These are phyloP conservation scores for Paramormyrops hopkinsi DNA, from an alignment of 2,797 vertebrate species.

Conservation along the genomic window DNA sequence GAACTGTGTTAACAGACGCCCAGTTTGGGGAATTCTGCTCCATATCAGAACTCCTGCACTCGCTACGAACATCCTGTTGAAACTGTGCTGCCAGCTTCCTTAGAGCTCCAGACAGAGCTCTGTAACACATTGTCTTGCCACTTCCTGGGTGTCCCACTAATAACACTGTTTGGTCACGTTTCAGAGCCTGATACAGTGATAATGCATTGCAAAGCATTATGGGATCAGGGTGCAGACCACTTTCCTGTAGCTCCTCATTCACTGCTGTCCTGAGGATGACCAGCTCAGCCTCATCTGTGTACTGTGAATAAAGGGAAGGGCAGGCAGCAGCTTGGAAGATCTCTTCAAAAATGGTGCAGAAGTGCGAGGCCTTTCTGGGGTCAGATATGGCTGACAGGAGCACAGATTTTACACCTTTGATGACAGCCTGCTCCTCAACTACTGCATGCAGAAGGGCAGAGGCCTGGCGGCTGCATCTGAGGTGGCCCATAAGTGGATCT, in stretches of 20 bases:
- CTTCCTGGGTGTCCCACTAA: conserved; percentile 74
- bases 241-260: conserved; percentile 53
- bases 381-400: conserved; percentile 44
- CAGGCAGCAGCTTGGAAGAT: conserved; percentile 55
- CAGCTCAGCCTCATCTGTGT: conserved; percentile 38
- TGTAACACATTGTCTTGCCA: conserved; percentile 73
- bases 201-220: conserved; percentile 49
- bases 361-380: conserved; percentile 44
- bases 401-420: conserved; percentile 59
- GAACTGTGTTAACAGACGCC: conserved; percentile 53
- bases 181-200: conserved; percentile 63
- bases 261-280: conserved; percentile 46
- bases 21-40: conserved; percentile 25
- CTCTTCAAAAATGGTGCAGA: conserved; percentile 57
- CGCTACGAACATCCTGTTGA: conserved; percentile 13
- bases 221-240: conserved; percentile 44
- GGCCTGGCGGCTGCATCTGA: conserved; percentile 13
- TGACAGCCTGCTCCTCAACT: conserved; percentile 62
- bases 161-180: conserved; percentile 52
- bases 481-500: conserved; percentile 12
- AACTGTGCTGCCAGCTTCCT: conserved; percentile 48
- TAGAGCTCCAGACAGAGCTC: conserved; percentile 60
- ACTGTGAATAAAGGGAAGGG: conserved; percentile 38
- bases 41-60: conserved; percentile 16
- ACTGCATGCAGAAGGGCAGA: conserved; percentile 33